phyloP scores from a whole-genome alignment of 2,888 invertebrate species.

The Psylliodes chrysocephalus region DNA sequence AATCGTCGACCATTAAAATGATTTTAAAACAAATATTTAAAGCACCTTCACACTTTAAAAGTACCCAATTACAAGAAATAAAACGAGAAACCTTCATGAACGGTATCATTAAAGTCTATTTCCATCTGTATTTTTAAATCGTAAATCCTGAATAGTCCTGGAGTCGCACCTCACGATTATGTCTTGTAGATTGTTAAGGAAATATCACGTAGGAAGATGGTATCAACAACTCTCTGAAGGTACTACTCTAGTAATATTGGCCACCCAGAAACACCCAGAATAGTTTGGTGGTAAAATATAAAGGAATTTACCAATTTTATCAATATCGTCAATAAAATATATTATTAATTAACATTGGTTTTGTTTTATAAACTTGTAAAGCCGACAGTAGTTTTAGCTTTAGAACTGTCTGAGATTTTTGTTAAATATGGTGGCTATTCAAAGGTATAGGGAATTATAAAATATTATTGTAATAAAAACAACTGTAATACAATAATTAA shows the following conservation, averaged over 20 bases:
- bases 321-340: too few species aligned
- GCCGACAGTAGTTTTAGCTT: too few species aligned
- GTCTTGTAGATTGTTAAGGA: background rate
- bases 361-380: too few species aligned
- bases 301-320: too few species aligned
- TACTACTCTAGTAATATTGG: background rate
- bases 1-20: constrained; percentile 8
- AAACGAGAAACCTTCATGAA: constrained; percentile 5
- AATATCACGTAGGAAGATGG: background rate
- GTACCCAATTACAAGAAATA: constrained; percentile 23
- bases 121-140: background rate
- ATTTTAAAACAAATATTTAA: constrained; percentile 21
- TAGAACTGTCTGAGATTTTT: too few species aligned
- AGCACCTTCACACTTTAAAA: constrained; percentile 14
- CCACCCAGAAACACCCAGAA: background rate
- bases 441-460: too few species aligned
- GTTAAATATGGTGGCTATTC: too few species aligned
- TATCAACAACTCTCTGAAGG: background rate
- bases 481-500: too few species aligned
- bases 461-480: too few species aligned
- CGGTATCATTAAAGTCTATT: constrained; percentile 2
- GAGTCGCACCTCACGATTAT: background rate
- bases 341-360: too few species aligned
- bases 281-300: too few species aligned
- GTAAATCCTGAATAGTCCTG: background rate